A percentile compares a stretch with the other conserved stretches of the same genome.
phyloP scores from a whole-genome alignment of 2,797 vertebrate genomes.

The Brotula barbata region DNA sequence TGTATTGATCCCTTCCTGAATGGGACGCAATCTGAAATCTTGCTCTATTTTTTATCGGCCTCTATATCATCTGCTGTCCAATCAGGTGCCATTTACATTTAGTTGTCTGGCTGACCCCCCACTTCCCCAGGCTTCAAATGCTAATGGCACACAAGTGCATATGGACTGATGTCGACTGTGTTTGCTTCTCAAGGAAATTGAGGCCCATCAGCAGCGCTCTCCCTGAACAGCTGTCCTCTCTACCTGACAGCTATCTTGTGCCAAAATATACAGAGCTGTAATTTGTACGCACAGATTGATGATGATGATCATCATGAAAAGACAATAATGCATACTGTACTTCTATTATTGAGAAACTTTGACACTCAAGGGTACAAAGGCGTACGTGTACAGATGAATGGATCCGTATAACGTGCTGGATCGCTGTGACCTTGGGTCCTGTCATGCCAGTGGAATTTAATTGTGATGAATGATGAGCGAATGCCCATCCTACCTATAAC shows the following conservation, averaged over 20 bases:
- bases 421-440: slow-evolving; percentile 31
- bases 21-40: slow-evolving; percentile 55
- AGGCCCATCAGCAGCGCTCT: slow-evolving; percentile 51
- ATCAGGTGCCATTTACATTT: slow-evolving; percentile 65
- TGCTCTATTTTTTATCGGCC: slow-evolving; percentile 65
- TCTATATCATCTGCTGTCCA: slow-evolving; percentile 62
- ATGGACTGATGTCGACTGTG: slow-evolving; percentile 62
- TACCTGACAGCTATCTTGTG: slow-evolving; percentile 59
- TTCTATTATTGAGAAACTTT: slow-evolving; percentile 37
- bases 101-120: slow-evolving; percentile 42
- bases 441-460: slow-evolving; percentile 40
- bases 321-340: slow-evolving; percentile 18
- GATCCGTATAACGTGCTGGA: slow-evolving; percentile 15
- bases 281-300: slow-evolving; percentile 46
- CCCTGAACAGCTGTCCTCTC: slow-evolving; percentile 59
- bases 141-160: slow-evolving; percentile 68
- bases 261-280: slow-evolving; percentile 41
- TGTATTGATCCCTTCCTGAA: slow-evolving; percentile 73
- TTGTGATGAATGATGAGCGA: slow-evolving; percentile 40
- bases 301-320: too few species aligned
- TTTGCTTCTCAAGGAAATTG: slow-evolving; percentile 52
- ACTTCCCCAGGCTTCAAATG: slow-evolving; percentile 50
- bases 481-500: slow-evolving; percentile 22
- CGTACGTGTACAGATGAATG: slow-evolving; percentile 8
- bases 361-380: slow-evolving; percentile 18